These are phyloP conservation scores for Pammene aurita DNA, from an alignment of 2,888 invertebrate genomes.

Conservation along the genomic window DNA sequence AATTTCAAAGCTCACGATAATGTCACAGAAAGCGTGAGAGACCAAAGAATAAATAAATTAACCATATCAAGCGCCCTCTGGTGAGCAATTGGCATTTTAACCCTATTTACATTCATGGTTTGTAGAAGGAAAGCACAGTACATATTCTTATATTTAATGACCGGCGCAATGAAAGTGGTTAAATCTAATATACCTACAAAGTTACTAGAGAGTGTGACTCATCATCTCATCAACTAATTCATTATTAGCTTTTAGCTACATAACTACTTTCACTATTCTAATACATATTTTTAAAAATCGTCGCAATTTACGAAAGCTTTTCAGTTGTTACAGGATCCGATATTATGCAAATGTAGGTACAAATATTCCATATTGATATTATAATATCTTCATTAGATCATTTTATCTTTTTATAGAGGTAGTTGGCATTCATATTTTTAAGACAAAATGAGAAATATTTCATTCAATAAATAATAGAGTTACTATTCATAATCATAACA, in stretches of 20 bases:
- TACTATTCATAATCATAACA: no score
- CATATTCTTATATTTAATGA: constrained; percentile 6
- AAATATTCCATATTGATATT: no score
- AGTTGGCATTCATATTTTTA: not conserved
- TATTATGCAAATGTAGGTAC: not conserved
- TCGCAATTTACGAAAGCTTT: not conserved
- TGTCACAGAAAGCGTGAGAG: no score
- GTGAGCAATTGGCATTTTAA: no score
- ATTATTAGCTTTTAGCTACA: constrained; percentile 18
- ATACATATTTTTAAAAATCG: not conserved
- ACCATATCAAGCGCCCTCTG: no score
- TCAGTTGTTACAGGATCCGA: not conserved
- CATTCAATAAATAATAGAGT: not conserved
- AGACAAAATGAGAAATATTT: not conserved
- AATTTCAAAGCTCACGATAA: no score
- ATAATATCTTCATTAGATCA: no score
- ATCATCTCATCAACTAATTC: not conserved
- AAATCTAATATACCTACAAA: not conserved
- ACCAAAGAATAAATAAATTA: no score
- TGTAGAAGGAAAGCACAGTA: constrained; percentile 4
- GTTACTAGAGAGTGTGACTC: constrained; percentile 4
- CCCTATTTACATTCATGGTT: not conserved
- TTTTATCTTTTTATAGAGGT: constrained; percentile 7
- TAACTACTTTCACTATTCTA: not conserved
- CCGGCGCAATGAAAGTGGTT: not conserved